These are phyloP conservation scores for Proctacanthus coquilletti DNA, from an alignment of 1,140 invertebrate species.

Conservation along the genomic window DNA sequence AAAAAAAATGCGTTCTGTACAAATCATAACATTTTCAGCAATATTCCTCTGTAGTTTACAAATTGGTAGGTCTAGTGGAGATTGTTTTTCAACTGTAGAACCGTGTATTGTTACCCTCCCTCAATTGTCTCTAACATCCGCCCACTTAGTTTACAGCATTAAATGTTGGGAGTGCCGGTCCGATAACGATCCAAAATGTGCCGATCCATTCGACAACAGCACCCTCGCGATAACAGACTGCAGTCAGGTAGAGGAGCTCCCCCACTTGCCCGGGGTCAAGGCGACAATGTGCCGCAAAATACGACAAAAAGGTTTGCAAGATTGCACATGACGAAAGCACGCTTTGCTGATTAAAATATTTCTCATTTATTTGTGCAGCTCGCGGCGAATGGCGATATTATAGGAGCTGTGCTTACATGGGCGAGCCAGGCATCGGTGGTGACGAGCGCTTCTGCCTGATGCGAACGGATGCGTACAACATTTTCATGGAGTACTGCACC, in stretches of 20 bases:
- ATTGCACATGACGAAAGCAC: no score
- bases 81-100: no score
- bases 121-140: slow-evolving; percentile 20
- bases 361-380: slow-evolving; percentile 35
- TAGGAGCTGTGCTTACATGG: slow-evolving; percentile 75
- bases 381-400: slow-evolving; percentile 83
- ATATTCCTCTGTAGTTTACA: no score
- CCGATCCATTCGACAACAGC: slow-evolving; percentile 83
- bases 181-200: slow-evolving; percentile 76
- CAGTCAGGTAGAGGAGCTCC: slow-evolving; percentile 42
- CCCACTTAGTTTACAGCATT: slow-evolving; percentile 55
- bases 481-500: slow-evolving; percentile 86
- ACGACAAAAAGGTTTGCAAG: slow-evolving; percentile 66
- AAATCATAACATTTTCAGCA: no score
- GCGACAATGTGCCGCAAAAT: slow-evolving; percentile 87
- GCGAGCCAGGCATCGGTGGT: slow-evolving; percentile 74
- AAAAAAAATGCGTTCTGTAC: no score
- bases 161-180: slow-evolving; percentile 89
- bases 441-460: slow-evolving; percentile 84
- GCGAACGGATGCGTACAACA: slow-evolving; percentile 81
- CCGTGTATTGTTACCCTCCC: background rate
- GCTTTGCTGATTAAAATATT: background rate
- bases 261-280: slow-evolving; percentile 49
- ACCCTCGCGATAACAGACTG: slow-evolving; percentile 79
- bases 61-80: no score